These are phyloP conservation scores for Limonius californicus DNA, from an alignment of 1,140 invertebrate species.

Conservation along the genomic window DNA sequence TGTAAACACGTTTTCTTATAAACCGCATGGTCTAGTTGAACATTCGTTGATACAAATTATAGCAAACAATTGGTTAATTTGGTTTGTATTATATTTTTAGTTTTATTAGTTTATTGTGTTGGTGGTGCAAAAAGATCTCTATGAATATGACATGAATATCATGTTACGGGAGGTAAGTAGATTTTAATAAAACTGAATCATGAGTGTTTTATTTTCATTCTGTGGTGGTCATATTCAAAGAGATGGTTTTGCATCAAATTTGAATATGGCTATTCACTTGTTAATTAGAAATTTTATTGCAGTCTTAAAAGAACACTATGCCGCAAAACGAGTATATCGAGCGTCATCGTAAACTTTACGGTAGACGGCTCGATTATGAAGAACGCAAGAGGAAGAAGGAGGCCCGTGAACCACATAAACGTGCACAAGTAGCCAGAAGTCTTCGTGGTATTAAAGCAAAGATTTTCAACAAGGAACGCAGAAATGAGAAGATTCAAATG, in stretches of 20 bases:
- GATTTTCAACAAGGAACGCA: slow-evolving; percentile 93
- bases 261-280: not conserved
- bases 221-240: slow-evolving; percentile 9
- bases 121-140: slow-evolving; percentile 20
- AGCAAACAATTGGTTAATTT: too few species aligned
- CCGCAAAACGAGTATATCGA: slow-evolving; percentile 99
- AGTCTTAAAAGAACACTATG: slow-evolving; percentile 59
- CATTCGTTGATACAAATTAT: too few species aligned
- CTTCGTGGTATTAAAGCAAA: slow-evolving; percentile 97
- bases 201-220: not conserved
- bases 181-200: not conserved
- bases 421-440: slow-evolving; percentile 84
- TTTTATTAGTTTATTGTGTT: too few species aligned
- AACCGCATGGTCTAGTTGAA: slow-evolving; percentile 20
- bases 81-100: too few species aligned
- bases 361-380: slow-evolving; percentile 94
- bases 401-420: slow-evolving; percentile 86
- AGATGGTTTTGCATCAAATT: slow-evolving; percentile 4
- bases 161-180: not conserved
- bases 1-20: too few species aligned
- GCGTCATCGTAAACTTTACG: slow-evolving; percentile 92
- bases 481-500: slow-evolving; percentile 98
- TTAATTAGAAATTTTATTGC: not conserved
- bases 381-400: slow-evolving; percentile 95
- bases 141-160: slow-evolving; percentile 17